Evolutionary conservation across 30 jellyfish, hydroid and myxozoan genomes (phyloP).

Genomic region (Aurelia sp.): DNA sequence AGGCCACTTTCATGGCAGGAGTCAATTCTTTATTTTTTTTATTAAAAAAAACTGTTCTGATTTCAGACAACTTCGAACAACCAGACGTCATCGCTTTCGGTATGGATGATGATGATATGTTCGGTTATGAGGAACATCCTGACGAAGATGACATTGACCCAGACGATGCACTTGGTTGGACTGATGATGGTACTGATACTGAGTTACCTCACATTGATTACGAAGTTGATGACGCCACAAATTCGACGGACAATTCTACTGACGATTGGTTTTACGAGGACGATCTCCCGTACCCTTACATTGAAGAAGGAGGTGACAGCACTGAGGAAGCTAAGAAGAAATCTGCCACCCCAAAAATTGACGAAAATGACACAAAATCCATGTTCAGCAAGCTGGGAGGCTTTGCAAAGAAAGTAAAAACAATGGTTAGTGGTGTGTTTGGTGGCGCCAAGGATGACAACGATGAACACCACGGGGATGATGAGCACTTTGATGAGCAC

Average conservation of each 20-base stretch:
- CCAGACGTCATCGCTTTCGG: not conserved
- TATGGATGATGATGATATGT: not conserved
- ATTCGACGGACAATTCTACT: not conserved
- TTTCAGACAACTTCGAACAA: not conserved
- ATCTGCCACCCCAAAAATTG: not conserved
- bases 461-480: constrained; percentile 5
- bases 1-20: no score
- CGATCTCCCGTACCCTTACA: not conserved
- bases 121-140: constrained; percentile 2
- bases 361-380: not conserved
- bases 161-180: not conserved
- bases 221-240: not conserved
- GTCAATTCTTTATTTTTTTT: not conserved
- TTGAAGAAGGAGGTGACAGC: constrained; percentile 10
- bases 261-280: not conserved
- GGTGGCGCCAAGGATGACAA: not conserved
- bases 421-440: not conserved
- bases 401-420: not conserved
- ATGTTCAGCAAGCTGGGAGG: not conserved
- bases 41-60: not conserved
- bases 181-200: not conserved
- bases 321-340: not conserved
- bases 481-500: constrained; percentile 9
- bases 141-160: constrained; percentile 1
- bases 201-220: not conserved